Evolutionary conservation across 1,140 invertebrate genomes (phyloP).

Genomic region (Melipona quadrifasciata): DNA sequence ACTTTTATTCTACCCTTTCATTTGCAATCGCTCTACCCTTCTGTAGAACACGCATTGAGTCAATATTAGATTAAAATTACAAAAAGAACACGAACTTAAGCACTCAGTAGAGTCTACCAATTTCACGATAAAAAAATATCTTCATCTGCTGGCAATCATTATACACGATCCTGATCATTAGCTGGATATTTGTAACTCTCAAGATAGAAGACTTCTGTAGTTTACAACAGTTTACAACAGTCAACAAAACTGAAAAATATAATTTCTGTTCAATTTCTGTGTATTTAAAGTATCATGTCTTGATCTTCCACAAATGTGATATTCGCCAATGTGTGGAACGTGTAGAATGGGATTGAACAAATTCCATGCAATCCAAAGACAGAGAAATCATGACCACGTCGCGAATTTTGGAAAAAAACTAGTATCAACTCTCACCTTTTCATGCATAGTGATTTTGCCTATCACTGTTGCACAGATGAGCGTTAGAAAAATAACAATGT

Average conservation of each 20-base stretch:
- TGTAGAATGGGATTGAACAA: too few species aligned
- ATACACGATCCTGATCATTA: background rate
- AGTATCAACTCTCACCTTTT: background rate
- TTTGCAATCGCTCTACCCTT: background rate
- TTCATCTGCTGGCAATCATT: background rate
- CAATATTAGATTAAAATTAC: background rate
- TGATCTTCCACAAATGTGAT: constrained; percentile 50
- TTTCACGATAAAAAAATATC: background rate
- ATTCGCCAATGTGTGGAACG: constrained; percentile 69
- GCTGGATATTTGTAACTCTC: constrained; percentile 26
- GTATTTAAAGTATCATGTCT: constrained; percentile 62
- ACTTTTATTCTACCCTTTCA: background rate
- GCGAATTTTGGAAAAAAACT: constrained; percentile 36
- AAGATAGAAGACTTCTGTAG: constrained; percentile 50
- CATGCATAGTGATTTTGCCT: background rate
- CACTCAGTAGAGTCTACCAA: background rate
- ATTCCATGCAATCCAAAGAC: constrained; percentile 4
- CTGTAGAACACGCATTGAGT: background rate
- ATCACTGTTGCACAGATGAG: too few species aligned
- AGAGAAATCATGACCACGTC: constrained; percentile 35
- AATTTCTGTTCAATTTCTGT: constrained; percentile 67
- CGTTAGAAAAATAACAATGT: too few species aligned
- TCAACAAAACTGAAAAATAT: constrained; percentile 64
- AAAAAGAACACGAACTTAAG: constrained; percentile 15
- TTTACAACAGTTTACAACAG: constrained; percentile 30